These are phyloP conservation scores for Drosophila recens DNA, from an alignment of 2,888 invertebrate genomes.

Conservation along the genomic window DNA sequence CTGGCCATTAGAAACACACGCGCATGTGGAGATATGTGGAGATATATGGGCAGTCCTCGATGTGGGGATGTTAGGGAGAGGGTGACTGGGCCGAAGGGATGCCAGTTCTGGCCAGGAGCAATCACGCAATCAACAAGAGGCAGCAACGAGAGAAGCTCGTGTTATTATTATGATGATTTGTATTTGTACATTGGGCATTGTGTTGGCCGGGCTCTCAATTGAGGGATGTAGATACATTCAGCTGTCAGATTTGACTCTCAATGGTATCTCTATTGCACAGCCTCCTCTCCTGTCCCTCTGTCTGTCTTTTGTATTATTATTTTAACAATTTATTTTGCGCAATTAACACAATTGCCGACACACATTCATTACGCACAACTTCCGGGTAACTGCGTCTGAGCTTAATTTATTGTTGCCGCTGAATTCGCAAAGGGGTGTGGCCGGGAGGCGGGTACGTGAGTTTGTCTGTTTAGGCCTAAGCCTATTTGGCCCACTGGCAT, in stretches of 20 bases:
- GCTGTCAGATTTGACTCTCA: conserved; percentile 47
- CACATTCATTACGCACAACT: conserved; percentile 74
- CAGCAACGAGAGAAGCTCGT: conserved; percentile 16
- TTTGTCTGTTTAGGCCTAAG: conserved; percentile 46
- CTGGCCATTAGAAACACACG: conserved; percentile 42
- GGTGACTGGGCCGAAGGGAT: background rate
- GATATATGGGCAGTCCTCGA: conserved; percentile 1
- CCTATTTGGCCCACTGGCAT: conserved; percentile 49
- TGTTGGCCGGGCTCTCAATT: conserved; percentile 12
- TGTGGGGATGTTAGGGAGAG: background rate
- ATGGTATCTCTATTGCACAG: conserved; percentile 20
- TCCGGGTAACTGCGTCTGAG: conserved; percentile 68
- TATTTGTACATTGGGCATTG: conserved; percentile 48
- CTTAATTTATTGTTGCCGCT: conserved; percentile 75
- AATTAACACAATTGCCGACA: conserved; percentile 81
- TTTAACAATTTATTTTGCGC: conserved; percentile 81
- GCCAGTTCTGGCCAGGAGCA: background rate
- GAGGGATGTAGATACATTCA: conserved; percentile 23
- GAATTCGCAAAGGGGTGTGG: background rate
- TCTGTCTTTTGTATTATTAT: conserved; percentile 66
- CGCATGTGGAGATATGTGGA: conserved; percentile 8
- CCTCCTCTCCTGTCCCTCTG: background rate
- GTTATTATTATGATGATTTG: conserved; percentile 62
- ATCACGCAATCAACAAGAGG: conserved; percentile 31
- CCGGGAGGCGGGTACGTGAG: background rate